Evolutionary conservation across 35 echinoderm and acorn worm species (phyloP), one percentile per base, ranked within the genome.

Genomic region (Hemicentrotus pulcherrimus): DNA sequence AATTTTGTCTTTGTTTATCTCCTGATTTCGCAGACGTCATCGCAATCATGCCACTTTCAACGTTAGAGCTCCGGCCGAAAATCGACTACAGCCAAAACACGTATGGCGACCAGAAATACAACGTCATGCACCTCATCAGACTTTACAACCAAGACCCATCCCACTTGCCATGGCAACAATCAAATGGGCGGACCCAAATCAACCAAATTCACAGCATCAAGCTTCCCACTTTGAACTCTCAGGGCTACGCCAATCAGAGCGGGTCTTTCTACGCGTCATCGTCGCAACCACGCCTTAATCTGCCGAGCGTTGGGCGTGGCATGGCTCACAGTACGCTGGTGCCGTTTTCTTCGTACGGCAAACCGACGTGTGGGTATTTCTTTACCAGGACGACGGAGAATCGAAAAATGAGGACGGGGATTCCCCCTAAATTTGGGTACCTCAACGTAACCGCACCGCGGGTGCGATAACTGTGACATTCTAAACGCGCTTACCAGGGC

Each of bases 331-430:
- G 91, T 31, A 46, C 91, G 46, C 45, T 93, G 47, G 24, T 93
- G 4, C 91, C 91, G 46, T 93, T 93, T 58, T 47, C 91, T 32
- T 50, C 91, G 5, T 93, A 46, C n/a, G 46, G 48, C 45, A 93
- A 93, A 58, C 91, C 91, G 48, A 93, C 91, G 91, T 93, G 91
- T 13, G 91, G 91, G n/a, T 93, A 93, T 47, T 93, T 50, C 48
- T 93, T 93, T 46, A 50, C 91, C 2, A 93, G 91, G 13, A 93
- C 45, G 46, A 93, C 91, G 46, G 91, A 93, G 48, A 46, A 93
- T 18, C 91, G 91, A 31, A 93, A 93, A 48, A 93, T 93, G 91
- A 47, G 91, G 46, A 93, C n/a, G 91, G 91, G 91, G 46, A 93
- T 93, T 93, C 91, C 91, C 91, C 91, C 91, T 31, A 93, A 47